Conservation (phyloP, 2,888 invertebrate species). For the Torymus tubicola region DNA sequence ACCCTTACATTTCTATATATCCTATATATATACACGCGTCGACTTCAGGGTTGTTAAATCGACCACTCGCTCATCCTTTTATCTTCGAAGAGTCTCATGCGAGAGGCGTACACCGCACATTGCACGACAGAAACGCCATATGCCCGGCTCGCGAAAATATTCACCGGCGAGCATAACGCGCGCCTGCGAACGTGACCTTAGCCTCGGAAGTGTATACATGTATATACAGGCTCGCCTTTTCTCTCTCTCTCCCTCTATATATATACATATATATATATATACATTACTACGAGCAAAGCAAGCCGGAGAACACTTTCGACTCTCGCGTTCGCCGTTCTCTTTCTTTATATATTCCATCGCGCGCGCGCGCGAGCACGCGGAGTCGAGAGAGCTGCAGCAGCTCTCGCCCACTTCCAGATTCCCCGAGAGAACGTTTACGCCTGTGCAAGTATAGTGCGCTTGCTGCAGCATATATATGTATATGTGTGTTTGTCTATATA, state of each 20-base stretch:
- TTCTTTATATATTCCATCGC: slow-evolving; percentile 11
- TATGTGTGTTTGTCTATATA: no score
- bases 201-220: slow-evolving; percentile 43
- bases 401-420: slow-evolving; percentile 21
- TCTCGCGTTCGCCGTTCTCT: slow-evolving; percentile 41
- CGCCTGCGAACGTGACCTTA: slow-evolving; percentile 45
- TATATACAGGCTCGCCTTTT: background rate
- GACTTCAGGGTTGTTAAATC: no score
- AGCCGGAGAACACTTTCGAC: slow-evolving; percentile 42
- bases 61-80: no score
- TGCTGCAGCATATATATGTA: no score
- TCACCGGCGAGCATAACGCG: slow-evolving; percentile 39
- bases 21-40: no score
- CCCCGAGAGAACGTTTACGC: slow-evolving; percentile 21
- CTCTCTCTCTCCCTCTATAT: background rate
- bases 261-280: no score
- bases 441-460: background rate
- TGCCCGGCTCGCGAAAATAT: slow-evolving; percentile 53
- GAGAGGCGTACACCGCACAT: no score
- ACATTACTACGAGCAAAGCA: background rate
- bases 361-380: background rate
- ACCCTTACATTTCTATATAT: no score
- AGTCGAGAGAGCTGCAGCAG: background rate
- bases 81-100: no score
- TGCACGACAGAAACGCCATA: no score